Evolutionary conservation across 2,113 vertebrate genomes (phyloP), one percentile per base, ranked within the genome.

Genomic region (Nestor notabilis): DNA sequence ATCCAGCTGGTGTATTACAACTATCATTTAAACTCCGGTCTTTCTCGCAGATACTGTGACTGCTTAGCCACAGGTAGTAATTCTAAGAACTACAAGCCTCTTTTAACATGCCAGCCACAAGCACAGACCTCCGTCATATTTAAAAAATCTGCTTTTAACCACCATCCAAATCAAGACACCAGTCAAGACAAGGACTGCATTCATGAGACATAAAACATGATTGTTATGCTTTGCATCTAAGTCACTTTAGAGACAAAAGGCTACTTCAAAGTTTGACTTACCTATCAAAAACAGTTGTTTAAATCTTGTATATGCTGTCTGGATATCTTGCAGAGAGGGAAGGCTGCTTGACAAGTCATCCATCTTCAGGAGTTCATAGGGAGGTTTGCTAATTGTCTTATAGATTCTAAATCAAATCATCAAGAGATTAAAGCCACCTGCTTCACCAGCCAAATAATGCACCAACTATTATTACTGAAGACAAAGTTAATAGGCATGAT

Each of bases 261-360:
- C 28, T 65, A 70, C 47, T 83, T 86, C 90, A 27, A 58, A 82
- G 39, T 58, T 66, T 81, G 74, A 89, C 98, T 98, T 95, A 99
- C 99, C 99, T 94, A 99, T 98, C 60, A 99, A 95, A 96, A 99
- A 99, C 21, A 99, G 98, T 89, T 99, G 99, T 81, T 99, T 99
- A 96, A 99, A 99, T 96, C 96, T 99, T 81, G 93, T 98, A 82
- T 99, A 99, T 7, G 99, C 98, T 61, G 96, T 97, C 97, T 99
- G 99, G 93, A 99, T 98, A 66, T 99, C 99, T 93, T 98, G 98
- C 52, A 99, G 80, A 47, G 98, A 97, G 10, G 99, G 98, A 82
- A 99, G 98, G 46, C 97, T 98, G 97, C 97, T 98, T 50, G 98
- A 98, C 15, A 99, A 98, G 86, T 99, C 99, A 89, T 99, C 99